A percentile compares a stretch with the other conserved stretches of the same genome.
Conservation (phyloP, 2,113 vertebrate species). For the Paramisgurnus dabryanus region DNA sequence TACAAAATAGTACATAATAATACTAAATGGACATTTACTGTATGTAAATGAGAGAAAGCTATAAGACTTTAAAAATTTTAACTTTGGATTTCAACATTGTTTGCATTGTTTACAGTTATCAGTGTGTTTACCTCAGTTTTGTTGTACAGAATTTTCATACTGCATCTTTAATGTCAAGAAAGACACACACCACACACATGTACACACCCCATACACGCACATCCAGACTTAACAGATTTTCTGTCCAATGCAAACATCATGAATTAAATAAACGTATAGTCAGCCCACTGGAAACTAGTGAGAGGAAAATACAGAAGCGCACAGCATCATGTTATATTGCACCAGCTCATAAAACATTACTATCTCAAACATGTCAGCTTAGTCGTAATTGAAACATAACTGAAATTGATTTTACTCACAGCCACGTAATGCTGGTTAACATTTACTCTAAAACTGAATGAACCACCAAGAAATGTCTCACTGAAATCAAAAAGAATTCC, state of each 20-base stretch:
- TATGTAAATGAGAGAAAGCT: no score
- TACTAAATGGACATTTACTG: no score
- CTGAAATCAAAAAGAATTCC: constrained; percentile 12
- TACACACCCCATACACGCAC: not conserved
- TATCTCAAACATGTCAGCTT: not conserved
- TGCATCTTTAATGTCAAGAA: not conserved
- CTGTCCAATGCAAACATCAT: constrained; percentile 29
- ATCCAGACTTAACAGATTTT: not conserved
- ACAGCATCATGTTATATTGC: not conserved
- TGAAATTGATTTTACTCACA: not conserved
- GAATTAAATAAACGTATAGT: constrained; percentile 17
- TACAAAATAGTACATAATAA: no score
- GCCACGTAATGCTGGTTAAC: no score
- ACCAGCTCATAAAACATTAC: constrained; percentile 5
- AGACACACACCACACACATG: not conserved
- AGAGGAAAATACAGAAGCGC: not conserved
- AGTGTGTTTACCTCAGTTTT: no score
- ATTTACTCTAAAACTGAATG: not conserved
- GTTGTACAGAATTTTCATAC: no score
- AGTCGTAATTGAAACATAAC: not conserved
- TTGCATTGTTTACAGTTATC: no score
- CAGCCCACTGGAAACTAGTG: not conserved
- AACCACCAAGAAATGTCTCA: not conserved
- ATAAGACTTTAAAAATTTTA: no score
- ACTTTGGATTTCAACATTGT: no score